Percentiles rank a stretch among this genome's conserved stretches.
Conservation (phyloP, 2,888 invertebrate species). For the Tupiocoris notatus region DNA sequence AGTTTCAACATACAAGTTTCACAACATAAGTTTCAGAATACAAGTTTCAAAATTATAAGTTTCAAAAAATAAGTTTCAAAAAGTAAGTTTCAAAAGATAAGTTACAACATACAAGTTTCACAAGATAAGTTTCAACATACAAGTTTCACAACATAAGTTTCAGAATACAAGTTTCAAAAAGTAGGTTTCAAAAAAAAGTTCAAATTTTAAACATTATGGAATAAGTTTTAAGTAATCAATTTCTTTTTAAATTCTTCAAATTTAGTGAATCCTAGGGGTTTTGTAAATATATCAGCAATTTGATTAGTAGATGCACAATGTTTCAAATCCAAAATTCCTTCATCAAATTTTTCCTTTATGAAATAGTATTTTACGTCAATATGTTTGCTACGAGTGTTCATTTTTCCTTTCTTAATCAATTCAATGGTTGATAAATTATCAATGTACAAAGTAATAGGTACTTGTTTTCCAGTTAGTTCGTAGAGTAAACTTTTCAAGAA, state of each 20-base stretch:
- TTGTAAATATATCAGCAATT: conserved; percentile 15
- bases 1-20: too few species aligned
- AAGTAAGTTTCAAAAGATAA: too few species aligned
- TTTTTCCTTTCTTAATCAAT: conserved; percentile 5
- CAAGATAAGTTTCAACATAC: too few species aligned
- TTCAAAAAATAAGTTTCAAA: too few species aligned
- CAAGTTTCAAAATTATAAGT: too few species aligned
- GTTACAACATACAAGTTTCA: too few species aligned
- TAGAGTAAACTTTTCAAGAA: background rate
- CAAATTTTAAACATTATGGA: too few species aligned
- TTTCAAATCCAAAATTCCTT: background rate
- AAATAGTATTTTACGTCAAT: conserved; percentile 22
- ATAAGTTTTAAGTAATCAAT: background rate
- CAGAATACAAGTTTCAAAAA: too few species aligned
- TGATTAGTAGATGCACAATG: background rate
- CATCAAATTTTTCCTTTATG: conserved; percentile 15
- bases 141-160: too few species aligned
- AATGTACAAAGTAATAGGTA: background rate
- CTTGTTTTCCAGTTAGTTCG: conserved; percentile 13
- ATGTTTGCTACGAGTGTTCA: conserved; percentile 4
- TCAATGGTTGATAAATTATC: conserved; percentile 5
- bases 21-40: too few species aligned
- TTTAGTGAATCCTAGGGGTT: conserved; percentile 8
- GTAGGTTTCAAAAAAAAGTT: too few species aligned
- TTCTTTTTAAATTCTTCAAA: background rate